Conservation (phyloP, 2,797 vertebrate species). For the Acrocephalus scirpaceus region DNA sequence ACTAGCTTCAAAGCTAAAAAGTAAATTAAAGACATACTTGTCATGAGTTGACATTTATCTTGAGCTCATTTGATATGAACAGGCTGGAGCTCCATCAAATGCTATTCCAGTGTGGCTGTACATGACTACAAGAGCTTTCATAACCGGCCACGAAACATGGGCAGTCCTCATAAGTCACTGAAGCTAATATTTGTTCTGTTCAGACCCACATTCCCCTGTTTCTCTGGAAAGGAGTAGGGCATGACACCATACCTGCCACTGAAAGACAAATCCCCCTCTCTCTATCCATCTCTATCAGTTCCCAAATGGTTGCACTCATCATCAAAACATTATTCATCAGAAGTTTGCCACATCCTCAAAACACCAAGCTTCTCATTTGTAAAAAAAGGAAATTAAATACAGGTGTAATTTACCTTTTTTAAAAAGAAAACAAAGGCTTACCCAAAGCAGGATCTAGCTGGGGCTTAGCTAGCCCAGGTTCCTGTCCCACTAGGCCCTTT, state of each 20-base stretch:
- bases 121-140: background rate
- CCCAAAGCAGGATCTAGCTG: background rate
- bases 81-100: background rate
- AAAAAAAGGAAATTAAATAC: background rate
- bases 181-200: background rate
- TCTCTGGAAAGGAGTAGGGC: background rate
- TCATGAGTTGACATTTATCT: background rate
- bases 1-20: background rate
- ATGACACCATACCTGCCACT: background rate
- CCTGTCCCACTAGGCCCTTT: background rate
- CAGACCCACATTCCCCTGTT: rapidly evolving
- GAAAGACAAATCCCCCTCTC: background rate
- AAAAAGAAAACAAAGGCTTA: background rate
- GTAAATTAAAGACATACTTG: background rate
- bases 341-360: background rate
- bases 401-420: background rate
- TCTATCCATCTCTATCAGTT: background rate
- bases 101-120: background rate
- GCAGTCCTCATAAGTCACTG: background rate
- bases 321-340: background rate
- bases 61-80: background rate
- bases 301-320: rapidly evolving
- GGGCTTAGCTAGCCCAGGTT: background rate
- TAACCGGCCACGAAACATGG: background rate
- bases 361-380: background rate